Evolutionary conservation across 1,140 invertebrate genomes (phyloP).

Genomic region (Psilanteris sp.): DNA sequence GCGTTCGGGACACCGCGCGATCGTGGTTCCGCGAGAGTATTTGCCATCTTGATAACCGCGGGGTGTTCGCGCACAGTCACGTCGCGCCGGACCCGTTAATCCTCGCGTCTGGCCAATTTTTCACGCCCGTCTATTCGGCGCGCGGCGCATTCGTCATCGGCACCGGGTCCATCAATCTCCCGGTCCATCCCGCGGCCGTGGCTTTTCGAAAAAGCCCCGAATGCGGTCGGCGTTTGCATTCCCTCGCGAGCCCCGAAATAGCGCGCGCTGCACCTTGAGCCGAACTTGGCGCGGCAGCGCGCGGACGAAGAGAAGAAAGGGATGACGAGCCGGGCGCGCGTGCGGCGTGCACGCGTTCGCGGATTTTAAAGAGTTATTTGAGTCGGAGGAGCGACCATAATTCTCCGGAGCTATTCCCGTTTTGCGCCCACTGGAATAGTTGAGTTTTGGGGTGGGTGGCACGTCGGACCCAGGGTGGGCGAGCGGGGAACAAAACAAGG

Average conservation of each 20-base stretch:
- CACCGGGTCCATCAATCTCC: slow-evolving; percentile 38
- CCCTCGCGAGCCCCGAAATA: slow-evolving; percentile 28
- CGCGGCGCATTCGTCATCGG: slow-evolving; percentile 44
- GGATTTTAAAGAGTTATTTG: slow-evolving; percentile 81
- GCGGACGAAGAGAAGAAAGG: slow-evolving; percentile 13
- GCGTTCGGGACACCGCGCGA: slow-evolving; percentile 10
- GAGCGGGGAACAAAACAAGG: slow-evolving; percentile 25
- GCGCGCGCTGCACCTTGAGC: slow-evolving; percentile 14
- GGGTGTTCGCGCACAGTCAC: slow-evolving; percentile 17
- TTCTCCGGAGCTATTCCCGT: slow-evolving; percentile 79
- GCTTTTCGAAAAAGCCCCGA: slow-evolving; percentile 29
- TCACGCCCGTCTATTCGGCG: slow-evolving; percentile 29
- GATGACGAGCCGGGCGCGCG: too few species aligned
- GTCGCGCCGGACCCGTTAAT: slow-evolving; percentile 36
- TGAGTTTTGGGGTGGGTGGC: slow-evolving; percentile 78
- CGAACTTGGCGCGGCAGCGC: slow-evolving; percentile 1
- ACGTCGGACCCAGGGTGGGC: slow-evolving; percentile 60
- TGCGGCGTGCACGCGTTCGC: slow-evolving; percentile 69
- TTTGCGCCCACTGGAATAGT: slow-evolving; percentile 78
- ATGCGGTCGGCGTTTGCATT: slow-evolving; percentile 19
- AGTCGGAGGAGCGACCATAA: slow-evolving; percentile 80
- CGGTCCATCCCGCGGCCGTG: too few species aligned
- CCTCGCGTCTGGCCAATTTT: slow-evolving; percentile 47
- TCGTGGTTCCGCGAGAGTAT: slow-evolving; percentile 40
- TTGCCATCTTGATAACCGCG: slow-evolving; percentile 57